A percentile compares a stretch with the other conserved stretches of the same genome.
These are phyloP conservation scores for Lysiphlebus fabarum DNA, from an alignment of 1,140 invertebrate species.

Conservation along the genomic window DNA sequence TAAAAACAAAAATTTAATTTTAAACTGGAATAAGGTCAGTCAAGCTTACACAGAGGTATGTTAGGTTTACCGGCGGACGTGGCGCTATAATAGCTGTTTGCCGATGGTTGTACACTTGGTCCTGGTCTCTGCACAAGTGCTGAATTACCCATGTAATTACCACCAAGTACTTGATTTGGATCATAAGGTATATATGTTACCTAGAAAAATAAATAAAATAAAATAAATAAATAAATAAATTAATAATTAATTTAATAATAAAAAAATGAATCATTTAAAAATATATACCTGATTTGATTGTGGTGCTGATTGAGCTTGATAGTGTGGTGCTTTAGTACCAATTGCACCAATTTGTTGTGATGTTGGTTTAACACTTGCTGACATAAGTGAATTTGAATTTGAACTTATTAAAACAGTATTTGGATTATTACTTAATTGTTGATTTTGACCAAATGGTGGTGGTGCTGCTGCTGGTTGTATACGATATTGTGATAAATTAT, in stretches of 20 bases:
- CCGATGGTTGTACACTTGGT: constrained; percentile 56
- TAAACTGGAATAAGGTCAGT: constrained; percentile 16
- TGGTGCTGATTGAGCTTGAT: constrained; percentile 52
- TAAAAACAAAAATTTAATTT: too few relatives aligned
- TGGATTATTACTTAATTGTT: constrained; percentile 77
- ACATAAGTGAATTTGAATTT: constrained; percentile 84
- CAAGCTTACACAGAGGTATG: constrained; percentile 31
- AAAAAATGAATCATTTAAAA: not conserved
- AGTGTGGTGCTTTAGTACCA: constrained; percentile 62
- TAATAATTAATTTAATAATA: constrained; percentile 2
- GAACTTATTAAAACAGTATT: constrained; percentile 87
- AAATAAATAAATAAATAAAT: not conserved
- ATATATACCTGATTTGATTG: constrained; percentile 53
- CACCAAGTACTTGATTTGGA: constrained; percentile 55
- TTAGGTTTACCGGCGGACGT: constrained; percentile 52
- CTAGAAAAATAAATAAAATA: constrained; percentile 36
- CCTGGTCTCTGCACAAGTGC: constrained; percentile 61
- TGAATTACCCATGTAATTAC: constrained; percentile 60
- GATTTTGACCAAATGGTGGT: constrained; percentile 69
- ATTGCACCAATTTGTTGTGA: constrained; percentile 80
- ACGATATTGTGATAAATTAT: constrained; percentile 71
- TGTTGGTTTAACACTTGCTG: constrained; percentile 81
- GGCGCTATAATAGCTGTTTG: constrained; percentile 60
- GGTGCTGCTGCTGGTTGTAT: constrained; percentile 60
- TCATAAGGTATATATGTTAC: constrained; percentile 56